A percentile compares a stretch with the other conserved stretches of the same genome.
phyloP scores from a whole-genome alignment of 1,140 invertebrate genomes.

The Brachionus koreanus region DNA sequence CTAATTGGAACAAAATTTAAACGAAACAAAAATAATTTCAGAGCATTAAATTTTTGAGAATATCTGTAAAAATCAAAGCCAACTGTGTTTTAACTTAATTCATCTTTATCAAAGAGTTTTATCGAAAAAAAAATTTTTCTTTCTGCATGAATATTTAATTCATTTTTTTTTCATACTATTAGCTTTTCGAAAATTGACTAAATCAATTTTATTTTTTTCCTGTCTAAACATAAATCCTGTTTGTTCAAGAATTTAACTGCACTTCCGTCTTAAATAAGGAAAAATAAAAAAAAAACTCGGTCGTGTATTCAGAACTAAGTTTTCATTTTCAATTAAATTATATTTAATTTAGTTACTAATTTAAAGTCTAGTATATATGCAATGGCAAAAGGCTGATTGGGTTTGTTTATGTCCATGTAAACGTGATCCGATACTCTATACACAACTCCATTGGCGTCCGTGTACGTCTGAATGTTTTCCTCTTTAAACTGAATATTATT shows the following conservation, averaged over 20 bases:
- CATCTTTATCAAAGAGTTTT: too few relatives aligned
- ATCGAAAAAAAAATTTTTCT: too few relatives aligned
- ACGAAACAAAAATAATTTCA: neutral
- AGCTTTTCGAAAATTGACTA: neutral
- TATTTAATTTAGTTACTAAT: conserved; percentile 28
- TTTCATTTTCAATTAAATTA: neutral
- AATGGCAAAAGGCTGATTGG: conserved; percentile 34
- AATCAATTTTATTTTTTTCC: neutral
- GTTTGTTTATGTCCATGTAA: conserved; percentile 43
- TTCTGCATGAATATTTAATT: neutral
- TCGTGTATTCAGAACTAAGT: neutral
- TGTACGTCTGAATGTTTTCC: conserved; percentile 36
- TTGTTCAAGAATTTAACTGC: neutral
- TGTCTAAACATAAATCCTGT: neutral
- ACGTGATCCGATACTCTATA: conserved; percentile 41
- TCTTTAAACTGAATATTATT: conserved; percentile 39
- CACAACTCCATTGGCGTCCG: conserved; percentile 41
- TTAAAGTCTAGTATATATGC: conserved; percentile 42
- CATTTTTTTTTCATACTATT: neutral
- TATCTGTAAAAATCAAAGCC: too few relatives aligned
- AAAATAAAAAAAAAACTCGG: neutral
- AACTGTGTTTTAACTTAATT: too few relatives aligned
- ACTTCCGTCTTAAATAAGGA: neutral
- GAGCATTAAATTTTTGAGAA: too few relatives aligned
- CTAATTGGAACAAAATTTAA: neutral